Percentiles rank a stretch among this genome's conserved stretches.
phyloP scores from a whole-genome alignment of 2,797 vertebrate genomes.

The Presbytis comata region DNA sequence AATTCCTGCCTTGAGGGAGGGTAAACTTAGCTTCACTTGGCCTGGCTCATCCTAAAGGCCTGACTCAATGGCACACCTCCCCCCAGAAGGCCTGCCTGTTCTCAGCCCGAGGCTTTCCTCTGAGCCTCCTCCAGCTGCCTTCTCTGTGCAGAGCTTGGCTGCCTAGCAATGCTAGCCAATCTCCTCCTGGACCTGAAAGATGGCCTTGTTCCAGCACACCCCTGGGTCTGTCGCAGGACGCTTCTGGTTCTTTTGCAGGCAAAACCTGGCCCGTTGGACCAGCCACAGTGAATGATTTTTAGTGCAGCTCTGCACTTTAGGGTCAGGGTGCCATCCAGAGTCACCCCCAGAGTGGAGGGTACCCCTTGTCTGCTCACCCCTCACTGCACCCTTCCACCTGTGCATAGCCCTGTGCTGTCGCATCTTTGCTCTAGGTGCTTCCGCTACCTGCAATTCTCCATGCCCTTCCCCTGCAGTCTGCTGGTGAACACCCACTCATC shows the following conservation, averaged over 20 bases:
- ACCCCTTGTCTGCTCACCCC: not conserved
- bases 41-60: not conserved
- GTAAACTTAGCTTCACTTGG: not conserved
- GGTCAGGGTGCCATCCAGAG: not conserved
- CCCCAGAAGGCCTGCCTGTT: not conserved
- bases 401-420: too few species aligned
- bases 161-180: fast-evolving
- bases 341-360: not conserved
- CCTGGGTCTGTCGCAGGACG: not conserved
- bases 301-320: not conserved
- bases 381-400: not conserved
- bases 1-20: not conserved
- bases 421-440: not conserved
- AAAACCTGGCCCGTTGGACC: not conserved
- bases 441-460: not conserved
- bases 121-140: not conserved
- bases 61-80: not conserved
- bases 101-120: not conserved
- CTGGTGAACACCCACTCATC: not conserved
- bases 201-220: not conserved
- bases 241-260: not conserved
- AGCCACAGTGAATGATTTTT: not conserved
- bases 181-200: not conserved
- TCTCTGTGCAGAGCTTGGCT: fast-evolving
- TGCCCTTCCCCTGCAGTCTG: fast-evolving